Base-by-base conservation (phyloP, 2,113 vertebrate genomes). In the Ochotona princeps region DNA sequence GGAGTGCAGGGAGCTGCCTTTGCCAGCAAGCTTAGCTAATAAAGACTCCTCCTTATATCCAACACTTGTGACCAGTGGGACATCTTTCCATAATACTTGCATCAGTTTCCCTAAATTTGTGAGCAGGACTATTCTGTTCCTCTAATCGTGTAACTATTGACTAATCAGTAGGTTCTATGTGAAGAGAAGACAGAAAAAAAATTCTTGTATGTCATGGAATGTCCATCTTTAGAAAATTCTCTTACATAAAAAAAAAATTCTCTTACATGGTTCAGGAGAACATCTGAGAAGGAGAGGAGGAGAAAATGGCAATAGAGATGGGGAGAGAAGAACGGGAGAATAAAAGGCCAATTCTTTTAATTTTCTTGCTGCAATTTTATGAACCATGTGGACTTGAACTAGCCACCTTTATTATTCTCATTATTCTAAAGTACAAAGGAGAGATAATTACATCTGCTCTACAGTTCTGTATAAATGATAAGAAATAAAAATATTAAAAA, bases 161-260 rank as follows among this genome's bases (percentile, higher is more conserved):
- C 60, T 65, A 35, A 61, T 26, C 44, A 47, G 0, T 2, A 47
- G n/a, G 30, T 8, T 25, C 35, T 28, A 2, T 18, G 8, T 25
- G 38, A 20, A 49, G 54, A 38, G 20, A 72, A 84, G 10, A 8
- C 18, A 38, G 14, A 23, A 23, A 11, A 23, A 11, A 26, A 63
- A 7, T 25, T 70, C 18, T 26, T 6, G 25, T 1, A 18, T 2
- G 25, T 0, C 32, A 28, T 1, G 25, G 2, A 8, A 26, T 51
- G 20, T 10, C 63, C 32, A 30, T 63, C n/a, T 11, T 86, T 32
- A 76, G n/a, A 51, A 76, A 5, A 23, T 17, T 25, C 26, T 2
- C 70, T 60, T 23, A 7, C 2, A 11, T 21, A n/a, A n/a, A n/a
- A n/a, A n/a, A n/a, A 51, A 76, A 5, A 23, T 17, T 25, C 26